phyloP scores from a whole-genome alignment of 2,888 invertebrate species.

The Eucriotettix oculatus region DNA sequence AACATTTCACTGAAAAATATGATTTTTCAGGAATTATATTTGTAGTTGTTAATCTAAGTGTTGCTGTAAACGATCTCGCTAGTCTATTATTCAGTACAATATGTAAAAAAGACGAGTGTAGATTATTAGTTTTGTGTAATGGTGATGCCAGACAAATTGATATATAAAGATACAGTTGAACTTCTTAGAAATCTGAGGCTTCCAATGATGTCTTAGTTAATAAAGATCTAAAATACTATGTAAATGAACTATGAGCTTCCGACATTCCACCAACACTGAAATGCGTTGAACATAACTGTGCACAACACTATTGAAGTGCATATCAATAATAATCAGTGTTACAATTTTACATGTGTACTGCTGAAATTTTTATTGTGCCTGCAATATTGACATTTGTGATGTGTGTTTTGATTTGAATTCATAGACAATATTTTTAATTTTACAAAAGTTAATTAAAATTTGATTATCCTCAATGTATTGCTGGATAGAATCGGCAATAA shows the following conservation, averaged over 20 bases:
- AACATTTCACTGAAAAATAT: no score
- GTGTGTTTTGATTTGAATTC: neutral
- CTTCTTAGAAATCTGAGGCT: neutral
- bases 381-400: neutral
- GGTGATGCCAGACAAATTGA: no score
- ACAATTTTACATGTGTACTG: slow-evolving; percentile 1
- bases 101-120: no score
- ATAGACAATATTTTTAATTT: neutral
- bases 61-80: no score
- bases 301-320: neutral
- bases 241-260: neutral
- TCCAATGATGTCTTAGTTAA: neutral
- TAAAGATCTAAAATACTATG: neutral
- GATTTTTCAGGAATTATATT: no score
- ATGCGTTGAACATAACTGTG: neutral
- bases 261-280: slow-evolving; percentile 1
- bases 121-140: no score
- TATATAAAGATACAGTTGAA: no score
- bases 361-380: slow-evolving; percentile 6
- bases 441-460: neutral
- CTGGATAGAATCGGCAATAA: neutral
- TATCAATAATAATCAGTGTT: neutral
- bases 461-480: neutral
- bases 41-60: no score
- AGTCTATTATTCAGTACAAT: no score